Percentiles rank a stretch among this genome's conserved stretches.
Conservation (phyloP, 2,797 vertebrate genomes). For the Urocyon cinereoargenteus region DNA sequence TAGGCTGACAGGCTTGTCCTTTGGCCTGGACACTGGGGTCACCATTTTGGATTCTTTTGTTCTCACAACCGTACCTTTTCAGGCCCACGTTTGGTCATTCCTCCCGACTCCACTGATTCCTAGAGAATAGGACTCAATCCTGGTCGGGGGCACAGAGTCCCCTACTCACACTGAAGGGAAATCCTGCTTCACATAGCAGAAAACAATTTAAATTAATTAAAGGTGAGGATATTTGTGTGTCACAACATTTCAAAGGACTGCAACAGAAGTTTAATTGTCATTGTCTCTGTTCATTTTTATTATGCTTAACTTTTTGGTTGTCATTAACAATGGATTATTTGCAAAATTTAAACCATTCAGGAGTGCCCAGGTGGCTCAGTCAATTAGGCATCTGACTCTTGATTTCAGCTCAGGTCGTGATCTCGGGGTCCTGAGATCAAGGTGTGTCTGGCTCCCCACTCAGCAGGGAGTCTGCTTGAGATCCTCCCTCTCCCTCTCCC, state of each 20-base stretch:
- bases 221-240: not conserved
- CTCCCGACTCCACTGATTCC: not conserved
- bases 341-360: conserved; percentile 9
- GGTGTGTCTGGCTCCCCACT: no score
- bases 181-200: not conserved
- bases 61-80: not conserved
- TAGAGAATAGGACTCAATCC: not conserved
- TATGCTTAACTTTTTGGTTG: not conserved
- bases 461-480: no score
- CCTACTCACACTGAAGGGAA: not conserved
- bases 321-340: not conserved
- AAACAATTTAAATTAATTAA: conserved; percentile 12
- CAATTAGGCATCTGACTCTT: no score
- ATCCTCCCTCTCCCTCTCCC: no score
- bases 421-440: no score
- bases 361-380: no score
- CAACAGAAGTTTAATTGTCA: not conserved
- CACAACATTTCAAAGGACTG: not conserved
- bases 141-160: not conserved
- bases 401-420: no score
- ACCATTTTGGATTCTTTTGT: not conserved
- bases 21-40: not conserved
- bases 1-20: not conserved
- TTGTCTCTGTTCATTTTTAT: not conserved
- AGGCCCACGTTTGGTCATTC: not conserved